Conservation (phyloP, 2,888 invertebrate species). For the Seladonia tumulorum region DNA sequence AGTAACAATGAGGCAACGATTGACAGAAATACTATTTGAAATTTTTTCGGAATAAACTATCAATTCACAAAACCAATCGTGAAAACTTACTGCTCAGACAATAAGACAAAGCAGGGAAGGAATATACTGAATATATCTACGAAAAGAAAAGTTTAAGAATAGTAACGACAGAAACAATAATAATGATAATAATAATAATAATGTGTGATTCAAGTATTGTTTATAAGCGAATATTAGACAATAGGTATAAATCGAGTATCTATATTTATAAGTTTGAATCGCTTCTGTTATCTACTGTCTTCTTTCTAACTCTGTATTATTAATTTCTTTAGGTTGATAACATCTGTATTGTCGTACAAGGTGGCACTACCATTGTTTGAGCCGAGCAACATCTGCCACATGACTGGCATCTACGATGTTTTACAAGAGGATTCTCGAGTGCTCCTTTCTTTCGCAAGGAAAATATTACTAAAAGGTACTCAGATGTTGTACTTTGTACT, state of each 20-base stretch:
- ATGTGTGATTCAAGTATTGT: conserved; percentile 33
- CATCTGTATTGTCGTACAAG: conserved; percentile 57
- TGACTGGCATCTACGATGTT: conserved; percentile 71
- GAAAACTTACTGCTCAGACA: conserved; percentile 29
- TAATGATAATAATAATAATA: neutral
- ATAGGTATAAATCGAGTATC: conserved; percentile 39
- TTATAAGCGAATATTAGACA: conserved; percentile 33
- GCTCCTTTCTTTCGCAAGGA: conserved; percentile 20
- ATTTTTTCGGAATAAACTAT: conserved; percentile 31
- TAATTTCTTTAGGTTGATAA: conserved; percentile 77
- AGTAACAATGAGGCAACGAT: conserved; percentile 39
- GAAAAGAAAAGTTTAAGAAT: conserved; percentile 30
- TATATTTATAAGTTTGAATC: conserved; percentile 38
- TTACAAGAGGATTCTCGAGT: conserved; percentile 44
- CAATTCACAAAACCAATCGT: conserved; percentile 30
- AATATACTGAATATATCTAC: conserved; percentile 30
- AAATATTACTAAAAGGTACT: conserved; percentile 27
- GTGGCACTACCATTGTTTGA: conserved; percentile 53
- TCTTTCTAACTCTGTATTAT: conserved; percentile 61
- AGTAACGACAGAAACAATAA: conserved; percentile 23
- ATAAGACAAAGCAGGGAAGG: conserved; percentile 41
- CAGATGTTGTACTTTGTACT: conserved; percentile 13
- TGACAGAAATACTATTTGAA: conserved; percentile 33
- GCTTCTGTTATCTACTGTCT: neutral
- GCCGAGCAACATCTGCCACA: conserved; percentile 70